Base-by-base conservation (phyloP, 2,113 vertebrate species). In the Sciurus niger region DNA sequence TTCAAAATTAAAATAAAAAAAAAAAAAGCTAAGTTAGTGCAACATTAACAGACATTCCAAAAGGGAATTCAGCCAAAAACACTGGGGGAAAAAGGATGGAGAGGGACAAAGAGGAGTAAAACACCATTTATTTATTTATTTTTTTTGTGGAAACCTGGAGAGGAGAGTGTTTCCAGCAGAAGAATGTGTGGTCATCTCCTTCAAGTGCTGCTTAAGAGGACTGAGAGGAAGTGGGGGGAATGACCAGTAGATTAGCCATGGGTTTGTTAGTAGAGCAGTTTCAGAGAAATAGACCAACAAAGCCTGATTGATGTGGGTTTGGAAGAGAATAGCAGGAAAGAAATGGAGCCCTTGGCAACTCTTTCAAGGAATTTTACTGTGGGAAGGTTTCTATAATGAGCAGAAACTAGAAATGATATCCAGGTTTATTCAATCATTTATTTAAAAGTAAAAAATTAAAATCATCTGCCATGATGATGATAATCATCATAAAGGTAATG, bases 361-460 rank as follows among this genome's bases (percentile, higher is more conserved):
- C 11, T 46, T 82, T 67, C 30, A 78, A 65, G 9, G 13, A 77
- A 77, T 63, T 63, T 63, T 53, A 72, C 22, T 60, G 0, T 76
- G 22, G 74, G 18, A 37, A 22, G n/a, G 65, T 82, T 89, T 53
- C 14, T 40, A 7, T 70, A 48, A 34, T 53, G 4, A 55, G 1
- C 1, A 51, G 2, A 48, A 18, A 22, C 34, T 86, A 24, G 40
- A 70, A 91, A 58, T 72, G 0, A 63, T 16, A 68, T n/a, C 17
- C 22, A 77, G 2, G 2, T 70, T 84, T 88, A 7, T 6, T 48
- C 76, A 12, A 68, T n/a, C 70, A 9, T 68, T 43, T 76, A 9
- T 58, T 93, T 70, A 70, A 74, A 91, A 78, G 40, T 40, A 53
- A 40, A 92, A 67, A 90, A 80, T 20, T 25, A 72, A 78, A 32